phyloP scores from a whole-genome alignment of 2,113 vertebrate genomes.

The Epinephelus moara region DNA sequence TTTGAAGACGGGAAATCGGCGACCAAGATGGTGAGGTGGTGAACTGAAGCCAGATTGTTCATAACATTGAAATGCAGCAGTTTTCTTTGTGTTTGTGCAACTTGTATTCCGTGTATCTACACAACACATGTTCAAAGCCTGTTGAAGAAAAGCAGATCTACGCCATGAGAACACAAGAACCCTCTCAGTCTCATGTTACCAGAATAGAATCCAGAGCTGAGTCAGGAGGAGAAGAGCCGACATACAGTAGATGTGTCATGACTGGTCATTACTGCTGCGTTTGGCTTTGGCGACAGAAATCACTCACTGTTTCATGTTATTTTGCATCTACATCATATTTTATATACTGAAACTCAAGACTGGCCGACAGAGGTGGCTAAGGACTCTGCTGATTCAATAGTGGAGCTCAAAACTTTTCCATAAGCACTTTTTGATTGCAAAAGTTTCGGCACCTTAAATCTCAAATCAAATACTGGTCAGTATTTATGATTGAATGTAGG shows the following conservation, averaged over 20 bases:
- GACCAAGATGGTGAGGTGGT: no score
- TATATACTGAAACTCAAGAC: background rate
- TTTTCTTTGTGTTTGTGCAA: no score
- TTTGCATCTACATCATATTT: background rate
- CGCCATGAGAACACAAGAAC: no score
- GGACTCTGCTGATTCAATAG: background rate
- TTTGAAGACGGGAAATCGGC: no score
- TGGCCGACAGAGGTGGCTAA: background rate
- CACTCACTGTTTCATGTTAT: background rate
- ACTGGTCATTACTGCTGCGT: background rate
- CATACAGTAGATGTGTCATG: background rate
- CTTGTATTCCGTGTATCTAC: background rate
- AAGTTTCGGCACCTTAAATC: no score
- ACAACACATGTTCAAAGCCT: background rate
- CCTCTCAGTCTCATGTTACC: background rate
- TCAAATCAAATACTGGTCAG: no score
- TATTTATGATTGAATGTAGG: no score
- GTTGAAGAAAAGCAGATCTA: background rate
- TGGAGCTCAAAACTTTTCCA: background rate
- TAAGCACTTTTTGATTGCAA: no score
- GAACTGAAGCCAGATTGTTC: no score
- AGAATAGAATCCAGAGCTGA: background rate
- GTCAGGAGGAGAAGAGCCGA: background rate
- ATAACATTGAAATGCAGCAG: no score
- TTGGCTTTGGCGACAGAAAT: background rate